Base-by-base conservation (phyloP, 2,113 vertebrate species). In the Numida meleagris region DNA sequence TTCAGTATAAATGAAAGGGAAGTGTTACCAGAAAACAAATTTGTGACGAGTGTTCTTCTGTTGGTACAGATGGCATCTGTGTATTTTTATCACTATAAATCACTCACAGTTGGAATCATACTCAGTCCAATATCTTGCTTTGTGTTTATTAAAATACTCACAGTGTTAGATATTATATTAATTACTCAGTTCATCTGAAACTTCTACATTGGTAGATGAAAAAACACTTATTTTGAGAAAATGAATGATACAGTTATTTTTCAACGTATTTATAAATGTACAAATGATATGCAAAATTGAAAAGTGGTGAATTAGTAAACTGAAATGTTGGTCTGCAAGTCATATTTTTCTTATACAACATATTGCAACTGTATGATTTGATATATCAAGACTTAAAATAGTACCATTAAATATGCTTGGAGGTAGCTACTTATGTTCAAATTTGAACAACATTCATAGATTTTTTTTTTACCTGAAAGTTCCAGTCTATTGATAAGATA, bases 11-110 rank as follows among this genome's bases (percentile, higher is more conserved):
- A 82, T 95, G 93, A 90, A 93, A 82, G 74, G 70, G 53, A 93
- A 90, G 91, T 92, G 95, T 96, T 94, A 76, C 53, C 67, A 48
- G 45, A 75, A 94, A 82, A 94, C 83, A 85, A 82, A 87, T 93
- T 86, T 84, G 82, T 87, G 89, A 91, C 15, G 89, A 82, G 86
- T 50, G 92, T 87, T 96, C 94, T 96, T 95, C 96, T 96, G 84
- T 93, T 94, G 94, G 86, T 96, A 96, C 96, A 96, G 94, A 95
- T 96, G 92, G 94, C 94, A 95, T 96, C 95, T 96, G 94, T 95
- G 93, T 94, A 96, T 96, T 96, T 96, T 95, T 96, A 96, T 96
- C 96, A 96, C 94, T 65, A 36, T 70, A 94, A 94, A 92, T 94
- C 86, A 66, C 77, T 96, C 95, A 94, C 94, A 96, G 93, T 96